phyloP scores from a whole-genome alignment of 2,113 vertebrate genomes.

The Climacteris rufus region DNA sequence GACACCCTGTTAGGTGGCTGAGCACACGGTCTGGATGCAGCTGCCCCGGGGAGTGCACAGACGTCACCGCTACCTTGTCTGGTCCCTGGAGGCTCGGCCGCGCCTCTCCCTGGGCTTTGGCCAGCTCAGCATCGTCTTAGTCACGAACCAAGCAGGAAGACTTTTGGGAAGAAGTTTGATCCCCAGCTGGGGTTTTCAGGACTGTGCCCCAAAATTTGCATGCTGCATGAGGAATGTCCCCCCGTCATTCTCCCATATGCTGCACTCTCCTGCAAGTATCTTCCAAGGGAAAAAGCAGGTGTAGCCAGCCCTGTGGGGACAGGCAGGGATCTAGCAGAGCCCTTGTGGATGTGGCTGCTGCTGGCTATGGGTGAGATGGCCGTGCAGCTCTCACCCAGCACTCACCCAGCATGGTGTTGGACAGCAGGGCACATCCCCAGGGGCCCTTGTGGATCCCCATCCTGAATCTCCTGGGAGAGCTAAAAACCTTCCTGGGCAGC shows the following conservation, averaged over 20 bases:
- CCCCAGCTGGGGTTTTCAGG: neutral
- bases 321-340: neutral
- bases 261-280: neutral
- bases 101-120: neutral
- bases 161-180: neutral
- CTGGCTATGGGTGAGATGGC: neutral
- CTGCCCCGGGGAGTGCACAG: fast-evolving
- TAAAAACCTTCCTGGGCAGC: neutral
- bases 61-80: fast-evolving
- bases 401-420: neutral
- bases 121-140: fast-evolving
- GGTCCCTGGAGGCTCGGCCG: fast-evolving
- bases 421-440: neutral
- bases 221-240: neutral
- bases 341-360: neutral
- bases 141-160: neutral
- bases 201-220: fast-evolving
- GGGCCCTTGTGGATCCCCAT: fast-evolving
- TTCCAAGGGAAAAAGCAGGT: neutral
- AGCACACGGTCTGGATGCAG: neutral
- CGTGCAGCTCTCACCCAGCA: neutral
- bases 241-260: fast-evolving
- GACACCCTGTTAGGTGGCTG: fast-evolving
- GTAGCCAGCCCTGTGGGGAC: neutral
- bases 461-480: neutral